phyloP scores from a whole-genome alignment of 2,113 vertebrate species.

The Heptranchias perlo region DNA sequence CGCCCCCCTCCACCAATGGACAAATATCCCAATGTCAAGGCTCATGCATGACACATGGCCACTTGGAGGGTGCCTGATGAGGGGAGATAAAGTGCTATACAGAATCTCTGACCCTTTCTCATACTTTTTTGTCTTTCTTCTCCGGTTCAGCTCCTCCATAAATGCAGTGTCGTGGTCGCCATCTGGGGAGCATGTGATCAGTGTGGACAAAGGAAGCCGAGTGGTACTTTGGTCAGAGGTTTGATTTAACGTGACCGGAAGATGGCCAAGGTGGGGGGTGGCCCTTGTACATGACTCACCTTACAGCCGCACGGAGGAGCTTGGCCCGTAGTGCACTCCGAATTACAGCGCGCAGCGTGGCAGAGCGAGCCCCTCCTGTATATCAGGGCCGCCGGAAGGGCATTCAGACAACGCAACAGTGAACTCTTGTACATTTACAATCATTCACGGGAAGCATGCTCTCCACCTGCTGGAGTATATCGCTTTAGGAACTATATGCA shows the following conservation, averaged over 20 bases:
- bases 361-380: constrained; percentile 40
- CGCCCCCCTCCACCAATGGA: too few relatives aligned
- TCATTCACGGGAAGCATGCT: background rate
- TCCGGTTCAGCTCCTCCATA: constrained; percentile 72
- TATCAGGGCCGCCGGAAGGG: constrained; percentile 39
- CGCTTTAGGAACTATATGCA: background rate
- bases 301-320: constrained; percentile 25
- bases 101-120: background rate
- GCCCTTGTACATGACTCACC: background rate
- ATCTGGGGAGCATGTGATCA: constrained; percentile 74
- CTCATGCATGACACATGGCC: too few relatives aligned
- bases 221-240: constrained; percentile 89
- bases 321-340: too few relatives aligned
- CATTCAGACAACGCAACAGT: constrained; percentile 41
- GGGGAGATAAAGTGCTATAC: background rate
- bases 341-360: constrained; percentile 44
- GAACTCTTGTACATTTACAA: constrained; percentile 14
- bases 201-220: constrained; percentile 88
- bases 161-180: constrained; percentile 90
- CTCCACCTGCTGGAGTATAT: constrained; percentile 10
- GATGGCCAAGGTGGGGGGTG: constrained; percentile 34
- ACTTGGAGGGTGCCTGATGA: too few relatives aligned
- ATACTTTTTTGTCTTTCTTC: constrained; percentile 5
- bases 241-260: constrained; percentile 51
- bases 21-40: too few relatives aligned